Evolutionary conservation across 1,140 invertebrate genomes (phyloP), one percentile per base, ranked within the genome.

Genomic region (Zaprionus lachaisei): DNA sequence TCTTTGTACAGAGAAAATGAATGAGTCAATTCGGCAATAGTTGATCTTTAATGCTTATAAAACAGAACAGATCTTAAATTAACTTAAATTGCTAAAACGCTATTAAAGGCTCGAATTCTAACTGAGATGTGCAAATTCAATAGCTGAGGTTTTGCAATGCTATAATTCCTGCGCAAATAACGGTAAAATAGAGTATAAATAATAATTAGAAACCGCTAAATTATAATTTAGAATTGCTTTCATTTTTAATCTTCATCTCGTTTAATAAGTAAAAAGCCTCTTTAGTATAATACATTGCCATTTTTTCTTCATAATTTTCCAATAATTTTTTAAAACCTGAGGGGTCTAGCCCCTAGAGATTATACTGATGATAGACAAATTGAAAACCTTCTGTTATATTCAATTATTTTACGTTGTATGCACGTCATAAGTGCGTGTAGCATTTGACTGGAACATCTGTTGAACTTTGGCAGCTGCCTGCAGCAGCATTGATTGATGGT

Each of bases 401-500:
- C 17, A 1, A 12, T 47, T 47, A 51, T 51, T 24, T 22, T 14
- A 14, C 31, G 22, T 34, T 38, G 63, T 58, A 64, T 75, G 60
- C 63, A 75, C 49, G 55, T 57, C 54, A 75, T 63, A 75, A 75
- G 63, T 75, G 69, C 38, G 56, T 63, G 72, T 63, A 70, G 67
- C 62, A 41, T 60, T 54, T 64, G 38, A 57, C 51, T 56, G 67
- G 38, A 51, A 64, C 67, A 71, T 68, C 67, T 71, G 72, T 60
- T 75, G 67, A 75, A 75, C 57, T 75, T 54, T 51, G 54, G 67
- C 72, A 75, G 72, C 72, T 71, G 72, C 67, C 67, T 49, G 54
- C 54, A 56, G 54, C 54, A 56, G 47, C 57, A 73, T 54, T 75
- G 72, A 75, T 75, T 71, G 72, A 75, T 75, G 31, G 67, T 47